Conservation (phyloP, 2,797 vertebrate species). For the Halcyon badia region DNA sequence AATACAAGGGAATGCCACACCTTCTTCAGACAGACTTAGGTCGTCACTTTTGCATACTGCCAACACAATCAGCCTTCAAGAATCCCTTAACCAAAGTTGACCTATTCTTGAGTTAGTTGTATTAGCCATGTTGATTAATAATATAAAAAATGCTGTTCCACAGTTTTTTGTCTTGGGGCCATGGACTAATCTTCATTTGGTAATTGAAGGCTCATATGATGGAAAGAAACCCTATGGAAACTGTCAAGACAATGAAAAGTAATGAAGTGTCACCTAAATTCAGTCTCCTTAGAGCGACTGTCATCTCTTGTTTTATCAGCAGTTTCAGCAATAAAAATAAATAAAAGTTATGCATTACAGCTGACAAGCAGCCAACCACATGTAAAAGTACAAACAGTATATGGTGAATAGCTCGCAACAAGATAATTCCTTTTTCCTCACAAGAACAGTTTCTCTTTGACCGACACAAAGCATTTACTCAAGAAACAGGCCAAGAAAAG, state of each 20-base stretch:
- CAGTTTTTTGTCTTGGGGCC: background rate
- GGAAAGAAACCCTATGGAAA: constrained; percentile 22
- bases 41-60: background rate
- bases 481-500: background rate
- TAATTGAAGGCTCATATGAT: constrained; percentile 6
- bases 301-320: constrained; percentile 15
- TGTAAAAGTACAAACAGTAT: background rate
- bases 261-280: constrained; percentile 47
- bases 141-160: background rate
- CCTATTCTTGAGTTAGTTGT: background rate
- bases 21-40: background rate
- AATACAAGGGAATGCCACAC: background rate
- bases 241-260: constrained; percentile 47
- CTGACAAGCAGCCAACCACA: background rate
- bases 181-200: background rate
- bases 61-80: background rate
- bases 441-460: background rate
- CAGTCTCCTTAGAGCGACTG: constrained; percentile 4
- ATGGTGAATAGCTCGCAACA: background rate
- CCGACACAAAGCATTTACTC: background rate
- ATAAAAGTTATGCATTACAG: background rate
- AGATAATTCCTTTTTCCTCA: background rate
- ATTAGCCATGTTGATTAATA: background rate
- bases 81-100: background rate
- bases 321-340: background rate